Evolutionary conservation across 1,140 invertebrate species (phyloP), one percentile per base, ranked within the genome.

Genomic region (Musca vetustissima): DNA sequence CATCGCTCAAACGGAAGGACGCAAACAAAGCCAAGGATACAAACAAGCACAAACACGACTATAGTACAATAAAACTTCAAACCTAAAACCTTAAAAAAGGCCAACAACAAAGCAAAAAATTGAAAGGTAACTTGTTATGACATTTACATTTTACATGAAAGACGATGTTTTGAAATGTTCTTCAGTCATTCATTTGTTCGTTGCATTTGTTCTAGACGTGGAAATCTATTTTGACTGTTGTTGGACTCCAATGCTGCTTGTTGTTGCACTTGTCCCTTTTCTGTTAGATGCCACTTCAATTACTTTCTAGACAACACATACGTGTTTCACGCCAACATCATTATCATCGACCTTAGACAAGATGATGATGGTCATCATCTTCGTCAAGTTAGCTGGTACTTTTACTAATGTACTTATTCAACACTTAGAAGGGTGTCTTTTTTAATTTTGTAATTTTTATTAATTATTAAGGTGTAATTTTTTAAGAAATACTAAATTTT

Each of bases 21-120:
- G 75, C 73, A 57, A 65, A 73, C 71, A 77, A 77, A 74, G 25
- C 55, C 55, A 59, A 59, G 55, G 55, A 32, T 32, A 9, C 55
- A 59, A 59, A 59, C 53, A 32, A 77, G n/a, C n/a, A n/a, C n/a
- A n/a, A n/a, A n/a, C n/a, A n/a, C n/a, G n/a, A n/a, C n/a, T n/a
- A n/a, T n/a, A n/a, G n/a, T n/a, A n/a, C n/a, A n/a, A n/a, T n/a
- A n/a, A n/a, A n/a, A n/a, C n/a, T n/a, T n/a, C n/a, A n/a, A n/a
- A n/a, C n/a, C n/a, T n/a, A n/a, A n/a, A n/a, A n/a, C n/a, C n/a
- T n/a, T n/a, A n/a, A n/a, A n/a, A n/a, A n/a, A n/a, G n/a, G n/a
- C n/a, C n/a, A n/a, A n/a, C n/a, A n/a, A n/a, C n/a, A 43, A 28
- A 52, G 19, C 66, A 19, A 68, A 64, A 49, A 59, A 59, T 48